Evolutionary conservation across 2,797 vertebrate genomes (phyloP), one percentile per base, ranked within the genome.

Genomic region (Eidolon dupreanum): DNA sequence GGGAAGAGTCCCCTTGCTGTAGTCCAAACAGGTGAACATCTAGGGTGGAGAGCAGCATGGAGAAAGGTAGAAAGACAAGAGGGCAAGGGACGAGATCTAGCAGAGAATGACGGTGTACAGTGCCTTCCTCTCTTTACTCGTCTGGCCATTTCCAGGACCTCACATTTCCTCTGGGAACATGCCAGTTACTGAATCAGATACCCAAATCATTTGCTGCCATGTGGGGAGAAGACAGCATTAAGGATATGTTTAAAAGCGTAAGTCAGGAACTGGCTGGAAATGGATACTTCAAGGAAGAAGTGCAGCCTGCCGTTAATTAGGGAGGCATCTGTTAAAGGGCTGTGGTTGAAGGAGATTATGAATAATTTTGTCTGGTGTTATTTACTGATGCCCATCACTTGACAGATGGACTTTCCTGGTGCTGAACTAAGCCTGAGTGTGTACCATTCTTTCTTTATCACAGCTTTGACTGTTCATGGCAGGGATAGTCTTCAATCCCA

Each of bases 1-100:
- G 13, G 24, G 6, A 53, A 57, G 43, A 24, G 0, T 8, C 13
- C 5, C 2, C 13, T 53, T 38, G 8, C 13, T 20, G 1, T 28
- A 0, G 26, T 74, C 16, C 10, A 2, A 53, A 15, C 4, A 36
- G 15, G 2, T 77, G 28, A 49, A 10, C 19, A 38, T 66, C 26
- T 41, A 33, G 57, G 41, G 38, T 5, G 15, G 41, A 43, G 6
- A 49, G 28, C 8, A 65, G 53, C 0, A 12, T 46, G 28, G 74
- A 92, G 36, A 78, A 33, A n/a, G 5, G 9, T 10, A 2, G 43
- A 28, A 68, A 24, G 63, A 85, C 2, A 10, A 61, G 7, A 33
- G 15, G 8, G n/a, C 41, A 8, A 49, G 17, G 17, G 28, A 17
- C 0, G 8, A 46, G 12, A 66, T 10, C 9, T 19, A 24, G 13